A percentile compares a stretch with the other conserved stretches of the same genome.
Conservation (phyloP, 2,797 vertebrate species). For the Onychomys torridus region DNA sequence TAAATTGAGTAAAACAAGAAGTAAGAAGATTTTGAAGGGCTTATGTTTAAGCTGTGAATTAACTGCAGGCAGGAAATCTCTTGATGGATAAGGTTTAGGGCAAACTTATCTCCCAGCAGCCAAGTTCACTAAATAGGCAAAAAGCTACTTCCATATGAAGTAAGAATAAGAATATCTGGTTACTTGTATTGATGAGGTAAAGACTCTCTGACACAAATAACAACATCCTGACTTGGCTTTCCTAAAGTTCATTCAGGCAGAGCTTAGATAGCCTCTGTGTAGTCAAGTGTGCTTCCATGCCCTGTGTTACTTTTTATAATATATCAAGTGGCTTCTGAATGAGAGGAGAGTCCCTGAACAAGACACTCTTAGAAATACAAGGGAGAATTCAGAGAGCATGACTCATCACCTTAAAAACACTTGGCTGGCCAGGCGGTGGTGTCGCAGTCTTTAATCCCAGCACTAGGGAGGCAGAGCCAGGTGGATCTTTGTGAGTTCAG, state of each 20-base stretch:
- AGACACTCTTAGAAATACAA: background rate
- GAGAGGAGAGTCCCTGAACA: background rate
- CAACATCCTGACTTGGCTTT: background rate
- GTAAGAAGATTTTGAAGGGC: conserved; percentile 12
- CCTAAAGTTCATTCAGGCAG: background rate
- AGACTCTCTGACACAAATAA: background rate
- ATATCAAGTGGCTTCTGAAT: background rate
- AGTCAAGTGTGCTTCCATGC: background rate
- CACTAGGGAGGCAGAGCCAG: too few species aligned
- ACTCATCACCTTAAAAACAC: background rate
- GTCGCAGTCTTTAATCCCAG: too few species aligned
- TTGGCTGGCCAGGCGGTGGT: too few species aligned
- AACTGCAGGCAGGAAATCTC: background rate
- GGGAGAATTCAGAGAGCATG: background rate
- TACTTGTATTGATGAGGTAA: background rate
- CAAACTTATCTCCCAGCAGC: background rate
- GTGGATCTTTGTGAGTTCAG: too few species aligned
- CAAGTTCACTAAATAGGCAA: background rate
- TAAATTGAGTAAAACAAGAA: conserved; percentile 37
- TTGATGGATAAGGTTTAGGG: background rate
- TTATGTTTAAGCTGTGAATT: conserved; percentile 58
- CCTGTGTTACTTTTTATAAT: background rate
- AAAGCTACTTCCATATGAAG: background rate
- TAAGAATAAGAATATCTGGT: background rate
- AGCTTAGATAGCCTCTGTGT: background rate